Conservation (phyloP, 2,888 invertebrate species). For the Tineola bisselliella region DNA sequence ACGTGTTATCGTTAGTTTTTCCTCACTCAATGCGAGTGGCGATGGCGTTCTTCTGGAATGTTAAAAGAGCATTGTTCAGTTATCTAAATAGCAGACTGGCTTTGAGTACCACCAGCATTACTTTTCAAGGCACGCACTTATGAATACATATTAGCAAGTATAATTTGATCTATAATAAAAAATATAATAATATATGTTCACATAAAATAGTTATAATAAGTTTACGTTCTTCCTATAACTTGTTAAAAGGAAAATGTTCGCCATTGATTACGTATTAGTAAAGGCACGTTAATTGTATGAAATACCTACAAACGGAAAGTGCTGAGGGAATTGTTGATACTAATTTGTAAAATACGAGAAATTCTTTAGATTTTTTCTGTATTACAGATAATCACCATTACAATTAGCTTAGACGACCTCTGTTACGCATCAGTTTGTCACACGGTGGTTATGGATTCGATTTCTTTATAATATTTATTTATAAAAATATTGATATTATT, state of each 20-base stretch:
- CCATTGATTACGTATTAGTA: neutral
- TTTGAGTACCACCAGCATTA: neutral
- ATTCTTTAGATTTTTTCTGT: no score
- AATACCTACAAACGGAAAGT: no score
- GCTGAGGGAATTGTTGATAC: neutral
- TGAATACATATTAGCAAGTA: neutral
- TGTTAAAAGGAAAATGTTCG: neutral
- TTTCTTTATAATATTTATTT: no score
- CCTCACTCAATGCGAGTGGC: neutral
- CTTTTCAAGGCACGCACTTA: neutral
- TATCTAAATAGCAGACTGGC: constrained; percentile 1
- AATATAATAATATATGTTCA: no score
- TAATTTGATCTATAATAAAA: neutral
- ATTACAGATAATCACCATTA: no score
- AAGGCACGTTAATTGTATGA: neutral
- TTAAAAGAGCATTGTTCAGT: constrained; percentile 1
- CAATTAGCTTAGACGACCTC: no score
- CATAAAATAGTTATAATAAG: no score
- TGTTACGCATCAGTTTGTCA: no score
- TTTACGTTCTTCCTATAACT: no score
- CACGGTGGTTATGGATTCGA: no score
- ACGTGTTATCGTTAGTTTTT: neutral
- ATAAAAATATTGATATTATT: no score
- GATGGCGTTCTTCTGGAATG: neutral
- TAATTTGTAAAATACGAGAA: neutral